These are phyloP conservation scores for Mohoua ochrocephala DNA, from an alignment of 2,113 vertebrate genomes.

Conservation along the genomic window DNA sequence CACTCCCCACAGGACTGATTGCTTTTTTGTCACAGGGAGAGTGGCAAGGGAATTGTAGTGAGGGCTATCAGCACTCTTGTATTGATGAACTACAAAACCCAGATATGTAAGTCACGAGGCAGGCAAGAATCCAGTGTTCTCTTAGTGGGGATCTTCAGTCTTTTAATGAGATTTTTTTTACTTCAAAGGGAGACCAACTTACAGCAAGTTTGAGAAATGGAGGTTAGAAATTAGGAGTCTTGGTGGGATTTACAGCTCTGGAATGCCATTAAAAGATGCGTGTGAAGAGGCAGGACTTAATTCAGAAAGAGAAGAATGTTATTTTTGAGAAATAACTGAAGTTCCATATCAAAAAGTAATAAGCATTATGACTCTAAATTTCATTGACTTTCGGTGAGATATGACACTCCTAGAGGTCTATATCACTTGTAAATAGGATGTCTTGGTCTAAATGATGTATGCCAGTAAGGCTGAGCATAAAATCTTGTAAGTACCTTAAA, in stretches of 20 bases:
- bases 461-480: neutral
- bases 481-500: neutral
- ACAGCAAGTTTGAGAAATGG: neutral
- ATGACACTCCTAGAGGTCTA: neutral
- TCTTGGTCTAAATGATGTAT: neutral
- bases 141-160: neutral
- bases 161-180: constrained; percentile 25
- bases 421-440: constrained; percentile 4
- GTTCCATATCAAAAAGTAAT: neutral
- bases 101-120: neutral
- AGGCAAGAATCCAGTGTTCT: constrained; percentile 23
- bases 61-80: neutral
- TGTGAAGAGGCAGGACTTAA: neutral
- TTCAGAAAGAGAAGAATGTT: neutral
- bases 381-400: neutral
- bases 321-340: neutral
- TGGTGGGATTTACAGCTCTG: neutral
- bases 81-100: neutral
- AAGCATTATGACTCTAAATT: neutral
- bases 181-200: neutral
- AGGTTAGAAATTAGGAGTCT: constrained; percentile 1
- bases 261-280: neutral
- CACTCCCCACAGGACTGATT: neutral
- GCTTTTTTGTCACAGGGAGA: neutral
- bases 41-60: neutral